Conservation (phyloP, 2,888 invertebrate species). For the Athalia circularis region DNA sequence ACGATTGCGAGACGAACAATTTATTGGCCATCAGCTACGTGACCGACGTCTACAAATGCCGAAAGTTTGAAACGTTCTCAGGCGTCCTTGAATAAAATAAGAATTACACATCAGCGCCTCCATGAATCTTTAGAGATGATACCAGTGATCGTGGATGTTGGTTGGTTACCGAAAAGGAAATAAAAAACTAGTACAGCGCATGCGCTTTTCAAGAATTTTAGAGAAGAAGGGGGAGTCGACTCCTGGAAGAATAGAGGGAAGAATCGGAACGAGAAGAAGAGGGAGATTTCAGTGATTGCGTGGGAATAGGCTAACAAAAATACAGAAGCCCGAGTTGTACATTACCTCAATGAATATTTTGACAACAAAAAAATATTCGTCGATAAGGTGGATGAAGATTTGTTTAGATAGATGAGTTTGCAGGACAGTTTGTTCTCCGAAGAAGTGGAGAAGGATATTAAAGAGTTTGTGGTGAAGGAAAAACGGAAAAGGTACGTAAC, state of each 20-base stretch:
- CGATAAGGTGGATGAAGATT: constrained; percentile 27
- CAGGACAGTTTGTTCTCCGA: constrained; percentile 68
- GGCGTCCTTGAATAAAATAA: constrained; percentile 31
- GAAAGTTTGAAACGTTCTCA: constrained; percentile 3
- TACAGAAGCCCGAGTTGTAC: constrained; percentile 16
- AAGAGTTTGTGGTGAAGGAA: constrained; percentile 63
- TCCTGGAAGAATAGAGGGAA: not conserved
- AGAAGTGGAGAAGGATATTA: constrained; percentile 70
- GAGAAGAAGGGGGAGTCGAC: not conserved
- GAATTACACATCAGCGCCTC: constrained; percentile 37
- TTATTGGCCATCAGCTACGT: constrained; percentile 22
- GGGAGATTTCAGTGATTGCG: constrained; percentile 30
- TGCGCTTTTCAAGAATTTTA: not conserved
- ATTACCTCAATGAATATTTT: constrained; percentile 27
- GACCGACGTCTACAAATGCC: constrained; percentile 23
- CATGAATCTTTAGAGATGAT: not conserved
- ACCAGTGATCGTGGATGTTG: not conserved
- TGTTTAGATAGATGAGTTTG: constrained; percentile 64
- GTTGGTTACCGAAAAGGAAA: not conserved
- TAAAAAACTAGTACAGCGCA: constrained; percentile 23
- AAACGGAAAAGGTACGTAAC: constrained; percentile 66
- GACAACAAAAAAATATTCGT: constrained; percentile 2
- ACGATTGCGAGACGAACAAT: constrained; percentile 16
- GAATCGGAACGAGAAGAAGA: not conserved
- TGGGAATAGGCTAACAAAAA: constrained; percentile 4